phyloP scores from a whole-genome alignment of 2,797 vertebrate genomes.

The Alcedo quadribrachys region DNA sequence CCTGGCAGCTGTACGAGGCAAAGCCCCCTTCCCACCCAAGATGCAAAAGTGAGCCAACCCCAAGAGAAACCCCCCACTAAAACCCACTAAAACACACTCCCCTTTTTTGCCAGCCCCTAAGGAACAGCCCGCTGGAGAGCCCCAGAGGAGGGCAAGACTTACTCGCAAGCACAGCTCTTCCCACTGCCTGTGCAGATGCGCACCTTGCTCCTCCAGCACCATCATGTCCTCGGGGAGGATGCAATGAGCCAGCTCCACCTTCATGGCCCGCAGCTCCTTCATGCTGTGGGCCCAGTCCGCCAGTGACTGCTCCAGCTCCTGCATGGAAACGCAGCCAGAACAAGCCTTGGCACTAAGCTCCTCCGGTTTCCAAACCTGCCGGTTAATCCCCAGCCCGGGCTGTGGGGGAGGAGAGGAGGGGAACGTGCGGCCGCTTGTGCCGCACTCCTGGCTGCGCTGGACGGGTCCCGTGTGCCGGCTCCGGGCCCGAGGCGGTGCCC shows the following conservation, averaged over 20 bases:
- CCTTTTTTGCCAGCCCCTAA: background rate
- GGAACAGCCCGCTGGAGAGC: background rate
- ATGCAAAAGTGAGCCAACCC: fast-evolving
- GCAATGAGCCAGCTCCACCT: slow-evolving; percentile 85
- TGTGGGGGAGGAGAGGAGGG: slow-evolving; percentile 76
- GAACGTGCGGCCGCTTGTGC: slow-evolving; percentile 10
- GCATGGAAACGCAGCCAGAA: slow-evolving; percentile 82
- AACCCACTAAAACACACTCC: background rate
- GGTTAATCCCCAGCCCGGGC: slow-evolving; percentile 83
- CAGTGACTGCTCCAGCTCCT: slow-evolving; percentile 90
- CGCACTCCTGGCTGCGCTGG: fast-evolving
- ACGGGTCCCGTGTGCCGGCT: fast-evolving
- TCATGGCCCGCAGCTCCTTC: slow-evolving; percentile 85
- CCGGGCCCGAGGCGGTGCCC: background rate
- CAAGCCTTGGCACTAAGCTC: slow-evolving; percentile 66
- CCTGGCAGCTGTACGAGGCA: background rate
- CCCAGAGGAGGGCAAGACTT: background rate
- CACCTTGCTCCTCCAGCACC: slow-evolving; percentile 88
- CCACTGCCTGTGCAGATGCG: slow-evolving; percentile 90
- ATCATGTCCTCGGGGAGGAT: slow-evolving; percentile 85
- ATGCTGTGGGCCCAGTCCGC: slow-evolving; percentile 86
- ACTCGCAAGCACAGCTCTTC: slow-evolving; percentile 93
- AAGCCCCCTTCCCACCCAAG: background rate
- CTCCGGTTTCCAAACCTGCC: slow-evolving; percentile 78
- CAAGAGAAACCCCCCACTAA: background rate